A percentile compares a stretch with the other conserved stretches of the same genome.
These are phyloP conservation scores for Rhopalosiphum maidis DNA, from an alignment of 1,140 invertebrate genomes.

Conservation along the genomic window DNA sequence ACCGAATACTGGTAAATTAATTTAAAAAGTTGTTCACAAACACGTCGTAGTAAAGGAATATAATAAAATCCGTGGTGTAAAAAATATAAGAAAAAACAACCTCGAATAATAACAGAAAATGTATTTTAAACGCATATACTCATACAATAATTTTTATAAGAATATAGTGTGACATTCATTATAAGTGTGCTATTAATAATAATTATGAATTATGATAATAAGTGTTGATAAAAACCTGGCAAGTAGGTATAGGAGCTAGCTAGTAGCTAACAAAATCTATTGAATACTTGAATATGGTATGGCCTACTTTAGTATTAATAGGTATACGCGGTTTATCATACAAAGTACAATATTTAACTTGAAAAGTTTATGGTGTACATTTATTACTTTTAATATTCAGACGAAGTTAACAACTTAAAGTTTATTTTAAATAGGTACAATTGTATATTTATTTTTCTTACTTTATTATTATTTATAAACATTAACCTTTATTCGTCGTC, in stretches of 20 bases:
- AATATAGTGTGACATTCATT: background rate
- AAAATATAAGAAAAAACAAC: background rate
- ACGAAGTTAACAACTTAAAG: background rate
- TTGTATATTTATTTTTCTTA: background rate
- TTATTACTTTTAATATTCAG: background rate
- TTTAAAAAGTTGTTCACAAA: conserved; percentile 58
- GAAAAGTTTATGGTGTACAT: background rate
- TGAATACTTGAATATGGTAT: background rate
- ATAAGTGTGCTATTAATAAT: background rate
- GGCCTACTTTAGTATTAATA: background rate
- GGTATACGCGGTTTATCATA: background rate
- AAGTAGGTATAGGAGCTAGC: background rate
- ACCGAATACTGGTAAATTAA: conserved; percentile 58
- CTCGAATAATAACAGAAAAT: background rate
- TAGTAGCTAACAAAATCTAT: background rate
- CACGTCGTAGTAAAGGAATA: conserved; percentile 33
- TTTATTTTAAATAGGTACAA: background rate
- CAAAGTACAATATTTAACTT: background rate
- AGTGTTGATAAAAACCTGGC: background rate
- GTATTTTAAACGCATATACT: background rate
- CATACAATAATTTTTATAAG: background rate
- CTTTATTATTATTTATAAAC: background rate
- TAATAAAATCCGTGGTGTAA: background rate
- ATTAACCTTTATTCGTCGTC: background rate
- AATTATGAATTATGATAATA: background rate